Evolutionary conservation across 2,888 invertebrate species (phyloP), one percentile per base, ranked within the genome.

Genomic region (Gari tellinella): DNA sequence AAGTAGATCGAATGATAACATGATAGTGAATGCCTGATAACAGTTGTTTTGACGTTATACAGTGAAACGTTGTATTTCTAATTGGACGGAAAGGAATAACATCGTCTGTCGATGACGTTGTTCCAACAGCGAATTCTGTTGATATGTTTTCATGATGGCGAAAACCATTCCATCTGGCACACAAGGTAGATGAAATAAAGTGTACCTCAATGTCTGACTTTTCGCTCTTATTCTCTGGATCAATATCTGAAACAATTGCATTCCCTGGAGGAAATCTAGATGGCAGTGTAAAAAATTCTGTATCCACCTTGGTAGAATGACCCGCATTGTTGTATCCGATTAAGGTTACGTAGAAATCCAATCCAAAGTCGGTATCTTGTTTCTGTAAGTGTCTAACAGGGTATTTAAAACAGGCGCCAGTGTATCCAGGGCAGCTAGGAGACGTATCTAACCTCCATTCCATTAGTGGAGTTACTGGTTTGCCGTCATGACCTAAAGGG

Each of bases 191-290:
- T 12, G 25, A 14, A 1, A 61, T 61, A 25, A 68, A 64, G 41
- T 76, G 76, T 7, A 46, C 40, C 21, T 57, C 23, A 1, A 61
- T 23, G 31, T 76, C 75, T 12, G 7, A 14, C 26, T 17, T 15
- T 10, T 1, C 25, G 31, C 37, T 38, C 0, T 14, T 37, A 5
- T 40, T 7, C 23, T 45, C 51, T 8, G 76, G 76, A 17, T 76
- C 70, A 17, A 76, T 45, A 43, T 82, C 80, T 19, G 48, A 21
- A 19, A 82, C 68, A 1, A 62, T 17, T 1, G 74, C 79, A n/a
- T 76, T 56, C n/a, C 76, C 79, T 5, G 82, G 82, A 1, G 82
- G 80, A 55, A 68, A 74, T 25, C 38, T 60, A 0, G 80, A 82
- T 10, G 82, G 82, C 0, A 82, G 37, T 0, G 25, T 21, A 51